Percentiles rank a stretch among this genome's conserved stretches.
Evolutionary conservation across 2,797 vertebrate species (phyloP).

Genomic region (Myotis vivesi): DNA sequence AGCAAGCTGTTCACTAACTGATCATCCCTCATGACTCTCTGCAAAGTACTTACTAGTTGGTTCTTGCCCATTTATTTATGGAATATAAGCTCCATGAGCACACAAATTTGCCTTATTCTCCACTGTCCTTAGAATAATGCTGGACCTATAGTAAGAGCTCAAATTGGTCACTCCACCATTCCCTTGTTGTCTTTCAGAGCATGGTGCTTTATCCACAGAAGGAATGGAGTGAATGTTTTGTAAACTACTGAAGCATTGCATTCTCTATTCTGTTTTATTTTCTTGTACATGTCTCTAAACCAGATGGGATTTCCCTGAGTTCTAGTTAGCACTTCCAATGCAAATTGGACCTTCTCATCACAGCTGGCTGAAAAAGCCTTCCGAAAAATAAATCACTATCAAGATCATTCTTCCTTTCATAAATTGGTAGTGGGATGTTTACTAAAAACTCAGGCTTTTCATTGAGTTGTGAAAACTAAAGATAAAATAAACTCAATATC

Average conservation of each 20-base stretch:
- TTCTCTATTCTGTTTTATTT: constrained; percentile 66
- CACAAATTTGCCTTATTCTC: neutral
- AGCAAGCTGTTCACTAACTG: neutral
- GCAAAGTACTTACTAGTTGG: neutral
- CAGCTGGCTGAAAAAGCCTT: constrained; percentile 54
- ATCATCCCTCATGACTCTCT: neutral
- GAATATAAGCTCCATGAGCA: neutral
- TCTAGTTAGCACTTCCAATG: constrained; percentile 55
- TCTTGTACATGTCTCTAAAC: constrained; percentile 57
- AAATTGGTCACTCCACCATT: neutral
- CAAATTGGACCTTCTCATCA: constrained; percentile 55
- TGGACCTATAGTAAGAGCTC: neutral
- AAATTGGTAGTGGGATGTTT: constrained; percentile 30
- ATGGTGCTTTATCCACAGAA: neutral
- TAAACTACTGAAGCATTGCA: constrained; percentile 45
- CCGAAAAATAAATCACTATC: neutral
- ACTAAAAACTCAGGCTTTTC: constrained; percentile 51
- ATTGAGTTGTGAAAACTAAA: constrained; percentile 52
- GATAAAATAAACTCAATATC: constrained; percentile 3
- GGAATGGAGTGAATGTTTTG: neutral
- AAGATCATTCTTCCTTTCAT: neutral
- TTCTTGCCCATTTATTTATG: neutral
- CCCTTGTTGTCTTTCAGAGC: neutral
- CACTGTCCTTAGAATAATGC: neutral
- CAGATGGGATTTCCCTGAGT: constrained; percentile 63